A percentile compares a stretch with the other conserved stretches of the same genome.
Evolutionary conservation across 23 tunicate species (phyloP).

Genomic region (Trididemnum clinides): DNA sequence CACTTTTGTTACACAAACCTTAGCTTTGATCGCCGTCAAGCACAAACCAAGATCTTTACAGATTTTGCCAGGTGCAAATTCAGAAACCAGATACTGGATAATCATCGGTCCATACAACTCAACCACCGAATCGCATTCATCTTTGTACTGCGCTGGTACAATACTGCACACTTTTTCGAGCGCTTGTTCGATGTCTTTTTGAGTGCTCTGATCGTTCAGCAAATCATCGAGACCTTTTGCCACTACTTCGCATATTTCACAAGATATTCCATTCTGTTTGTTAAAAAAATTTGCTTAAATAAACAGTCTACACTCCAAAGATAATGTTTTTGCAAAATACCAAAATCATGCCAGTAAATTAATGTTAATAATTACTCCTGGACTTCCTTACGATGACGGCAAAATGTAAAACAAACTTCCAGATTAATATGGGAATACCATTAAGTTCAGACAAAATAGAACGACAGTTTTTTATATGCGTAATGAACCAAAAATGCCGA

Average conservation of each 20-base stretch:
- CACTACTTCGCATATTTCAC: slow-evolving; percentile 51
- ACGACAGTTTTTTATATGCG: too few species aligned
- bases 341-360: too few species aligned
- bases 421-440: too few species aligned
- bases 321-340: too few species aligned
- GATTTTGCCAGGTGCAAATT: not conserved
- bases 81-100: slow-evolving; percentile 11
- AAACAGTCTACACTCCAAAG: too few species aligned
- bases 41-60: slow-evolving; percentile 20
- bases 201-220: slow-evolving; percentile 40
- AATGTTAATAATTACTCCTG: too few species aligned
- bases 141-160: slow-evolving; percentile 19
- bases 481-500: too few species aligned
- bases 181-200: slow-evolving; percentile 18
- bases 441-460: too few species aligned
- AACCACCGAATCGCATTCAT: slow-evolving; percentile 36
- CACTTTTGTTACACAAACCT: too few species aligned
- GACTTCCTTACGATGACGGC: too few species aligned
- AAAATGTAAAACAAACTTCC: too few species aligned
- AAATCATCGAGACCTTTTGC: slow-evolving; percentile 45
- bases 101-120: slow-evolving; percentile 38
- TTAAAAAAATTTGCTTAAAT: not conserved
- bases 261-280: not conserved
- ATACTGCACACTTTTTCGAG: slow-evolving; percentile 33
- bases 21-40: not conserved